These are phyloP conservation scores for Salvelinus sp. DNA, from an alignment of 2,113 vertebrate species.

Conservation along the genomic window DNA sequence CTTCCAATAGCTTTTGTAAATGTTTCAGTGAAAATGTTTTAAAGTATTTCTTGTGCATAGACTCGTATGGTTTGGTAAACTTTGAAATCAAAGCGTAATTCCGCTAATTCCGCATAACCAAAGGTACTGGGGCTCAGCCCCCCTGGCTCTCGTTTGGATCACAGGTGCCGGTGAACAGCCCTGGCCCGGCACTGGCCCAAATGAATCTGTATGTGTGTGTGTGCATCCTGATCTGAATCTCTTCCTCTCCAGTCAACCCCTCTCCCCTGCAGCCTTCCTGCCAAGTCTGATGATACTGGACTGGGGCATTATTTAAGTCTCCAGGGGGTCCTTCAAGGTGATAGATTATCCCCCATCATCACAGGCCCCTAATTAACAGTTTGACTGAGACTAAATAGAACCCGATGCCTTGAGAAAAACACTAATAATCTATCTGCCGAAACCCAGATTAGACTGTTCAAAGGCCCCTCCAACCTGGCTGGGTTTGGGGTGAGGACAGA, in stretches of 20 bases:
- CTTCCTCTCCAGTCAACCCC: not conserved
- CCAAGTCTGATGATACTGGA: not conserved
- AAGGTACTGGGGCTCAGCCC: no score
- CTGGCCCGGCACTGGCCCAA: no score
- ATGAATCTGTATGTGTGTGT: not conserved
- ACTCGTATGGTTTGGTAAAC: no score
- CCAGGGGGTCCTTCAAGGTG: not conserved
- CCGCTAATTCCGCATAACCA: no score
- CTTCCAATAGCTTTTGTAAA: no score
- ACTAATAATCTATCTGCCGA: slow-evolving; percentile 42
- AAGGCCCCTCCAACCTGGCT: slow-evolving; percentile 24
- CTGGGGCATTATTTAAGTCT: not conserved
- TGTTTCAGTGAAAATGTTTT: no score
- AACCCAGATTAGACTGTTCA: slow-evolving; percentile 54
- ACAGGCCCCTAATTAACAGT: slow-evolving; percentile 49
- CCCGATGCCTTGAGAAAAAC: slow-evolving; percentile 16
- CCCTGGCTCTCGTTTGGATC: no score
- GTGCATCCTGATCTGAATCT: not conserved
- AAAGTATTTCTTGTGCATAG: no score
- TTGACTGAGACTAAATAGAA: slow-evolving; percentile 41
- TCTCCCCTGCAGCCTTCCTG: slow-evolving; percentile 7
- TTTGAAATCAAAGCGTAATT: no score
- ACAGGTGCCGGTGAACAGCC: no score
- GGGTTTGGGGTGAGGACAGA: slow-evolving; percentile 16
- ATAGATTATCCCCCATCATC: slow-evolving; percentile 32